Base-by-base conservation (phyloP, 2,888 invertebrate species). In the Teleiodes luculella region DNA sequence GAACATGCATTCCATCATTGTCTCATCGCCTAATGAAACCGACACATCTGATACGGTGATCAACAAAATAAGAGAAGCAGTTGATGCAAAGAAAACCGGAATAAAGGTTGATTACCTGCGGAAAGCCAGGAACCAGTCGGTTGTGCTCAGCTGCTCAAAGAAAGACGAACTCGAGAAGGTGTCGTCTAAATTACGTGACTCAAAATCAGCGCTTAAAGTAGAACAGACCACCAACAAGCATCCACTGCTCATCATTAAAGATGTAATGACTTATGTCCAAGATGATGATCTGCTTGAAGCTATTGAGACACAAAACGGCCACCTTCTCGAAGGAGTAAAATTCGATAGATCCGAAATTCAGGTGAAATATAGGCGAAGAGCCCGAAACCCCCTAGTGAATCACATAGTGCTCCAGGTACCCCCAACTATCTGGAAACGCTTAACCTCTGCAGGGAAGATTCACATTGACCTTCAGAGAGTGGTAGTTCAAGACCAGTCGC, bases 251-350 rank as follows among this genome's bases (percentile, higher is more conserved):
- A 36, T 58, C 1, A 7, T 60, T 0, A 53, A 24, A 13, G 36
- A 45, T 8, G 57, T 58, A 0, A 28, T 58, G 0, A 13, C 13
- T 1, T 11, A 18, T 0, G 24, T 54, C 24, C 43, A 36, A 0
- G 52, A 55, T 11, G 55, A 60, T 1, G 54, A 58, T 0, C 2
- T 60, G 0, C 4, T 52, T 3, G 35, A 51, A 0, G 55, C 58
- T 0, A 8, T 59, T 0, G 47, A n/a, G 28, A 55, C 37, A 0
- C 56, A 59, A 16, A 61, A 61, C 14, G 2, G 33, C n/a, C n/a
- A 47, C 1, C 0, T 55, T 0, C n/a, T 53, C 1, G 10, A n/a
- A n/a, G 11, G 3, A 47, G 37, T 11, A 24, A 58, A 0, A n/a
- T n/a, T n/a, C n/a, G n/a, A 16, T 18, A 1, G 33, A 48, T 0